Base-by-base conservation (phyloP, 2,113 vertebrate genomes). In the Mus musculus region DNA sequence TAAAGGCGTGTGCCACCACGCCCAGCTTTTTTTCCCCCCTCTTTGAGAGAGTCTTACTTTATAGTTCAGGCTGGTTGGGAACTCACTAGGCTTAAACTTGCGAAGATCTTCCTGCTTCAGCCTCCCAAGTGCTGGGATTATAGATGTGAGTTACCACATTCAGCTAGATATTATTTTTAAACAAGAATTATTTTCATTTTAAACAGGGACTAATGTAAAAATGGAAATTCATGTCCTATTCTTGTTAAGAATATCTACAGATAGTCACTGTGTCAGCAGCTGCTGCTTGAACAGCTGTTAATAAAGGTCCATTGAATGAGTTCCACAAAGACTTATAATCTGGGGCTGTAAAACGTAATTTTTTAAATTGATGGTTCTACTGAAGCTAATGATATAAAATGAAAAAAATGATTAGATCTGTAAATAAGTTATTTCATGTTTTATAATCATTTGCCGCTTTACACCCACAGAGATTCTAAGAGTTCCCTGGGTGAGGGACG, bases 311-410 rank as follows among this genome's bases (percentile, higher is more conserved):
- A 59, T 33, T 67, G 24, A 93, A 78, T 92, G 52, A 88, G 63
- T 56, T 87, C 33, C 77, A 86, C 72, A 80, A 78, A 88, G 61
- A 82, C 52, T 90, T 87, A 89, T 0, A 91, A 88, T 85, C 67
- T 73, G 1, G 33, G 49, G 12, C 49, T 89, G 4, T 39, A 87
- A 96, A 93, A 96, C 19, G n/a, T 65, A 91, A 88, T 61, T 91
- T 92, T 49, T n/a, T 93, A 97, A 97, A 97, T 96, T 97, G 97
- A 86, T 88, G 90, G 96, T 98, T 98, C 98, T 97, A 97, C 97
- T 98, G 82, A 96, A 98, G 97, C 97, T 95, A 75, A 96, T 95
- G 96, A 95, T 49, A 88, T 59, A 94, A 86, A 77, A 85, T 95
- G 3, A 97, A 94, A 97, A 94, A 28, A 91, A 95, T 88, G 39